phyloP scores from a whole-genome alignment of 2,888 invertebrate species.

The Alsophila aescularia region DNA sequence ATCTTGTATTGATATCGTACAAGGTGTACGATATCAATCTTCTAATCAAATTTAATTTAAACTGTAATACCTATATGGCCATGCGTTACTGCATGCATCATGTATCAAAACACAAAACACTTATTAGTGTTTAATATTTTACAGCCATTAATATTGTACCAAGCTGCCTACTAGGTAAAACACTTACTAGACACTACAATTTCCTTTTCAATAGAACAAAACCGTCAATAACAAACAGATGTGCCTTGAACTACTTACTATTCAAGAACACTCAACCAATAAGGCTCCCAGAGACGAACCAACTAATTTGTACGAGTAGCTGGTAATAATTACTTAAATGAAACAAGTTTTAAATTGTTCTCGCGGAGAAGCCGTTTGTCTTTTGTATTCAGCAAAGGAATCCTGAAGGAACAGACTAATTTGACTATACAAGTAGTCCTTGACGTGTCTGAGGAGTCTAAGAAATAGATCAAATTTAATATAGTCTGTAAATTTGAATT shows the following conservation, averaged over 20 bases:
- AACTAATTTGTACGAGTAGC: conserved; percentile 52
- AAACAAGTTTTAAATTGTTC: conserved; percentile 67
- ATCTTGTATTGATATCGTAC: too few species aligned
- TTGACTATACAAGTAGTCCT: conserved; percentile 1
- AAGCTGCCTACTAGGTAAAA: too few species aligned
- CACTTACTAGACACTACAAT: too few species aligned
- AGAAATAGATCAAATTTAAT: background rate
- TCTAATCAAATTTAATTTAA: too few species aligned
- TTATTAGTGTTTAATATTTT: too few species aligned
- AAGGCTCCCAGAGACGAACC: conserved; percentile 5
- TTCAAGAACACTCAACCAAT: conserved; percentile 25
- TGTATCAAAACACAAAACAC: too few species aligned
- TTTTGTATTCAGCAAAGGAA: conserved; percentile 6
- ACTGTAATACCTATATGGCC: too few species aligned
- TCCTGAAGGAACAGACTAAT: background rate
- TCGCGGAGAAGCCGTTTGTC: conserved; percentile 42
- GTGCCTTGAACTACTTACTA: conserved; percentile 14
- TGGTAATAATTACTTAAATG: conserved; percentile 44
- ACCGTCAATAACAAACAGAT: background rate
- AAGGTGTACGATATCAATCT: too few species aligned
- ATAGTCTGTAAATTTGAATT: too few species aligned
- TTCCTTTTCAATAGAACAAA: too few species aligned
- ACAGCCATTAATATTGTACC: too few species aligned
- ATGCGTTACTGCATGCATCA: too few species aligned
- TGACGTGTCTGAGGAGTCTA: background rate